Conservation (phyloP, 2,113 vertebrate species). For the Myanophis thanlyinensis region DNA sequence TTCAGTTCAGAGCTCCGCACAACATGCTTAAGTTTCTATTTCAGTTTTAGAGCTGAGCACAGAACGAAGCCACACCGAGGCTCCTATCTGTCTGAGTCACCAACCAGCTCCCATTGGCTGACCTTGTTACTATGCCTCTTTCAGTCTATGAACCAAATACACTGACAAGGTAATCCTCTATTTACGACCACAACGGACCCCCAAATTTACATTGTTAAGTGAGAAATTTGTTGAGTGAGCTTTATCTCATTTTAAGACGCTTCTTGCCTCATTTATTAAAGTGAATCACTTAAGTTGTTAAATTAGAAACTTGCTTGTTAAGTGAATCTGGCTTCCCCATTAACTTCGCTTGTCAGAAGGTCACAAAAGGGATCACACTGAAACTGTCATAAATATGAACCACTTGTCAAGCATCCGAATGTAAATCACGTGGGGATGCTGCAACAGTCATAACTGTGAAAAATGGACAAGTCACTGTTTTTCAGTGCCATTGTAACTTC, state of each 20-base stretch:
- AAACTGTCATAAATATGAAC: background rate
- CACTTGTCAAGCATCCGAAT: no score
- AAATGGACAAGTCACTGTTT: background rate
- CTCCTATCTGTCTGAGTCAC: no score
- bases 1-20: no score
- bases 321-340: background rate
- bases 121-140: no score
- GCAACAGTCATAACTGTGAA: no score
- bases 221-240: background rate
- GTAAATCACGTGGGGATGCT: no score
- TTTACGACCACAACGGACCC: background rate
- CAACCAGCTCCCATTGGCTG: no score
- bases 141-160: no score
- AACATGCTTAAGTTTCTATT: no score
- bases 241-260: background rate
- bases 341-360: background rate
- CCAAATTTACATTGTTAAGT: background rate
- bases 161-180: background rate
- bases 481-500: background rate
- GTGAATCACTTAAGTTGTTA: background rate
- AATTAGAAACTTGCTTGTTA: background rate
- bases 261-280: background rate
- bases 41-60: no score
- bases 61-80: no score
- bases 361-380: background rate